These are phyloP conservation scores for Serrognathus titanus DNA, from an alignment of 2,888 invertebrate species.

Conservation along the genomic window DNA sequence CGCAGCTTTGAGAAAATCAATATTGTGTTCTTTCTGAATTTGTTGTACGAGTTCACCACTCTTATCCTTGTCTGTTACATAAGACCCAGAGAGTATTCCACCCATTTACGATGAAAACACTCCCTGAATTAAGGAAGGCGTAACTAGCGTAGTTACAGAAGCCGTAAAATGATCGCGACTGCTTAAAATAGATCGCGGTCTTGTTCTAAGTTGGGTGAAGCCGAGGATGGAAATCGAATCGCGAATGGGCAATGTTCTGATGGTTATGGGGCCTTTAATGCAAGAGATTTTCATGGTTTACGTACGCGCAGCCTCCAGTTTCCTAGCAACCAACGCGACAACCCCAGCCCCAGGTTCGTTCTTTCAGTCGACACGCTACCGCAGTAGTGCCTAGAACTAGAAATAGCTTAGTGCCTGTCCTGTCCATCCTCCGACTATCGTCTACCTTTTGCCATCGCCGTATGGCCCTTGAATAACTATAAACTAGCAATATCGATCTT, in stretches of 20 bases:
- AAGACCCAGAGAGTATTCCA: neutral
- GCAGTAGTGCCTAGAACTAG: constrained; percentile 38
- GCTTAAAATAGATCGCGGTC: neutral
- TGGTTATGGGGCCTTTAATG: no score
- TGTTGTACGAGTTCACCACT: neutral
- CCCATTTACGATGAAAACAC: neutral
- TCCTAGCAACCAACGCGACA: constrained; percentile 33
- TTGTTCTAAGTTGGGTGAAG: neutral
- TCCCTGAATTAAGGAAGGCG: neutral
- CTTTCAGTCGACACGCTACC: constrained; percentile 31
- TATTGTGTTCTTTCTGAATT: constrained; percentile 13
- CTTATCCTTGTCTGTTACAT: neutral
- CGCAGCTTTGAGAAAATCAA: constrained; percentile 13
- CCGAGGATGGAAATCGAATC: neutral
- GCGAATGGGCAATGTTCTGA: no score
- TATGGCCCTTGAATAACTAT: constrained; percentile 16
- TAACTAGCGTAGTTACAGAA: neutral
- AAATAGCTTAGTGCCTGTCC: constrained; percentile 32
- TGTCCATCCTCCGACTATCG: constrained; percentile 8
- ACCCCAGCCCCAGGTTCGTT: constrained; percentile 32
- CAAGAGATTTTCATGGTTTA: neutral
- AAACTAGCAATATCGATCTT: constrained; percentile 10
- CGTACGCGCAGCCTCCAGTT: constrained; percentile 37
- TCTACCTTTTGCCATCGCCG: constrained; percentile 22
- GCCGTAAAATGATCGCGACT: neutral